Evolutionary conservation across 2,888 invertebrate species (phyloP), one percentile per base, ranked within the genome.

Genomic region (Dasysyrphus tricinctus): DNA sequence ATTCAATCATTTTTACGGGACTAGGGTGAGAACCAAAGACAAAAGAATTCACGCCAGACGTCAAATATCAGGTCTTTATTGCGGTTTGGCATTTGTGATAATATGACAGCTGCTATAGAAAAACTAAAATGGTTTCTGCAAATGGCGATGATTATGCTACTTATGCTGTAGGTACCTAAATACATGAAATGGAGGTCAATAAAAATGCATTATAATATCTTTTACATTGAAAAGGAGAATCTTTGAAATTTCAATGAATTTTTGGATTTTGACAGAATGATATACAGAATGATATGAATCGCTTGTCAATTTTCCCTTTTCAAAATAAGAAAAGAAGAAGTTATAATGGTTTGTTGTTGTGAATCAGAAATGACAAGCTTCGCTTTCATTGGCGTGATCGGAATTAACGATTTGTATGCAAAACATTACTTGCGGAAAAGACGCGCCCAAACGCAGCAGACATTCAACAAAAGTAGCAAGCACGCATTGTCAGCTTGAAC

Each of bases 341-440:
- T 59, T 47, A 9, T 47, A 67, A 59, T 74, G 85, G 65, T 78
- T 82, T 44, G 47, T 79, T 24, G 24, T 24, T 39, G 47, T 70
- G 74, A 81, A 74, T 85, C 81, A 69, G 74, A 81, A 77, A 39
- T 79, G 49, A 79, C 70, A 72, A 79, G 72, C 82, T 86, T 86
- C 82, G 79, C 86, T 86, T 86, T 86, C 86, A 39, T 82, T 69
- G 59, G 75, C 78, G 82, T 82, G 86, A 72, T 74, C 57, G 16
- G 86, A 82, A 86, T 86, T 72, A 49, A 63, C 32, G 49, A 75
- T 78, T 78, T 70, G 12, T 78, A 74, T 86, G 85, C 78, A 74
- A 81, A 74, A 56, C 39, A 70, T 56, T 44, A 42, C 57, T 49
- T 59, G 80, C 42, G 56, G 54, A 42, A 54, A 24, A 82, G 78